Percentiles rank a stretch among this genome's conserved stretches.
Conservation (phyloP, 1,140 invertebrate species). For the Andrena cerasifolii region DNA sequence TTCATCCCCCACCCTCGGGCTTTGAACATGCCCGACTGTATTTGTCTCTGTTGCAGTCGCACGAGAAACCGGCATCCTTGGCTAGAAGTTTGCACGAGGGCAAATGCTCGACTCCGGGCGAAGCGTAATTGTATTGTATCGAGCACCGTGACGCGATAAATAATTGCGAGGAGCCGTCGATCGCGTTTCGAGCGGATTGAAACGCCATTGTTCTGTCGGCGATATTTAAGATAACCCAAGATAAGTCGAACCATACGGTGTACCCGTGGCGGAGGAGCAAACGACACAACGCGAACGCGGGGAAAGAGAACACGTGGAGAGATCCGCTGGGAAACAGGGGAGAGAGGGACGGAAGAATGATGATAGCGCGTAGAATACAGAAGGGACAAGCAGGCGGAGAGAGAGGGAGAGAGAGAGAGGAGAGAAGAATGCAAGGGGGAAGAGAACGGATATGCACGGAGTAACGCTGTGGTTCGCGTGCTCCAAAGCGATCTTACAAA, state of each 20-base stretch:
- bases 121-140: slow-evolving; percentile 22
- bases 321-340: background rate
- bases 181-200: slow-evolving; percentile 32
- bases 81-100: background rate
- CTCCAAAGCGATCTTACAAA: slow-evolving; percentile 42
- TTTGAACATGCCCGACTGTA: background rate
- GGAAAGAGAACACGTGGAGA: background rate
- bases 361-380: slow-evolving; percentile 26
- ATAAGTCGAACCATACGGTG: slow-evolving; percentile 18
- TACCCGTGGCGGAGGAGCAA: background rate
- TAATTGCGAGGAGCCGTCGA: slow-evolving; percentile 27
- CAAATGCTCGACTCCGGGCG: background rate
- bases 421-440: slow-evolving; percentile 12
- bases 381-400: background rate
- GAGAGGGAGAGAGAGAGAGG: too few species aligned
- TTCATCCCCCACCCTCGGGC: too few species aligned
- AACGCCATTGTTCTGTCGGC: slow-evolving; percentile 37
- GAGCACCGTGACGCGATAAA: slow-evolving; percentile 33
- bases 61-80: background rate
- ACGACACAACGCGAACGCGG: background rate
- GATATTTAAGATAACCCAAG: slow-evolving; percentile 48
- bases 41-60: background rate
- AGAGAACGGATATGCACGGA: slow-evolving; percentile 4
- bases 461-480: slow-evolving; percentile 28
- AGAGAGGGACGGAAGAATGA: slow-evolving; percentile 8